A percentile compares a stretch with the other conserved stretches of the same genome.
Evolutionary conservation across 35 echinoderm and acorn worm genomes (phyloP).

Genomic region (Nesometra sesokonis): DNA sequence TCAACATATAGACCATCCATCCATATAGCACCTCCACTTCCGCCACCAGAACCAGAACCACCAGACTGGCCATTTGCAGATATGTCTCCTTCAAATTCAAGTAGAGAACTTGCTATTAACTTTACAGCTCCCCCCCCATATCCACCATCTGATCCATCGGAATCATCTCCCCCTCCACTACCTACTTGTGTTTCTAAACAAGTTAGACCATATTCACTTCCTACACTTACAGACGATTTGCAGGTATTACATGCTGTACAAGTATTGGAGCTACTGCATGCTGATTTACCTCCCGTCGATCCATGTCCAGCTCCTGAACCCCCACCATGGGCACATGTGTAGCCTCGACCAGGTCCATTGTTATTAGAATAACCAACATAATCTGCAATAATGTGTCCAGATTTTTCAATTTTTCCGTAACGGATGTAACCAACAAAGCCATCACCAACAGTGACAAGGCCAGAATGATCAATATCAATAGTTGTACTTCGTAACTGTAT

Average conservation of each 20-base stretch:
- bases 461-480: slow-evolving; percentile 59
- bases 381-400: slow-evolving; percentile 9
- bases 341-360: neutral
- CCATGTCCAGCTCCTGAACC: slow-evolving; percentile 36
- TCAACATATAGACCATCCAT: slow-evolving; percentile 60
- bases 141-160: slow-evolving; percentile 1
- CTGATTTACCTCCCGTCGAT: slow-evolving; percentile 5
- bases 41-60: slow-evolving; percentile 34
- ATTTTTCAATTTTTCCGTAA: slow-evolving; percentile 32
- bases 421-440: slow-evolving; percentile 27
- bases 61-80: slow-evolving; percentile 18
- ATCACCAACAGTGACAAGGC: slow-evolving; percentile 4
- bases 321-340: neutral
- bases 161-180: slow-evolving; percentile 49
- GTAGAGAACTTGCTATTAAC: slow-evolving; percentile 15
- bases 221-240: neutral
- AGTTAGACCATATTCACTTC: slow-evolving; percentile 18
- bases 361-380: neutral
- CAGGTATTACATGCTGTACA: slow-evolving; percentile 8
- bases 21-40: slow-evolving; percentile 74
- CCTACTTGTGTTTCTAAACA: slow-evolving; percentile 47
- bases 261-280: neutral
- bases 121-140: slow-evolving; percentile 44
- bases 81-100: slow-evolving; percentile 44
- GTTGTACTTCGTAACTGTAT: slow-evolving; percentile 12